phyloP scores from a whole-genome alignment of 2,113 vertebrate genomes.

The Pampusana beccarii region DNA sequence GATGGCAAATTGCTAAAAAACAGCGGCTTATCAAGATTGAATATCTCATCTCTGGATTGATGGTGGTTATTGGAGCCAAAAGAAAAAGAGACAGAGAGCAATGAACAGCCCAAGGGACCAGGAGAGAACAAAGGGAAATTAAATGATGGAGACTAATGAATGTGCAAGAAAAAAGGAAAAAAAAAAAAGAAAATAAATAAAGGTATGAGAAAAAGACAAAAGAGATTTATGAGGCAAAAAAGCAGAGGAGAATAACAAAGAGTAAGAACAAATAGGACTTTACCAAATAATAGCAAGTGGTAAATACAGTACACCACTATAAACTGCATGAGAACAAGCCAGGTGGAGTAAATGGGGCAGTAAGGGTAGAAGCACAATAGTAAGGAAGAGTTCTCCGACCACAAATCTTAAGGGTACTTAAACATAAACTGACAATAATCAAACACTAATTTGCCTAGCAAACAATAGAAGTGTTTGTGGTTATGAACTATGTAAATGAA shows the following conservation, averaged over 20 bases:
- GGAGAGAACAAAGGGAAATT: conserved; percentile 23
- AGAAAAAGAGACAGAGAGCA: conserved; percentile 44
- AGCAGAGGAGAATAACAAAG: not conserved
- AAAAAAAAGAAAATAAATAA: not conserved
- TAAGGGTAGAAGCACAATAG: not conserved
- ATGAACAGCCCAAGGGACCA: not conserved
- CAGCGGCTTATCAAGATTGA: conserved; percentile 53
- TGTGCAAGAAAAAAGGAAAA: not conserved
- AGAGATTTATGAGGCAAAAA: not conserved
- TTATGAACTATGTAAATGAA: not conserved
- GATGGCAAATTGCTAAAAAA: conserved; percentile 43
- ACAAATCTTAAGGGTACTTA: not conserved
- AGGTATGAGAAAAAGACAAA: not conserved
- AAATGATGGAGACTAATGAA: conserved; percentile 45
- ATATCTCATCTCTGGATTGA: conserved; percentile 46
- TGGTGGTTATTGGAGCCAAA: conserved; percentile 13
- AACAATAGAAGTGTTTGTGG: not conserved
- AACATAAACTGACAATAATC: not conserved
- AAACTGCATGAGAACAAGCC: not conserved
- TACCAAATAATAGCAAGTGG: not conserved
- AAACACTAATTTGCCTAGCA: not conserved
- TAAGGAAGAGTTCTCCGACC: not conserved
- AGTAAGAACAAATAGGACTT: not conserved
- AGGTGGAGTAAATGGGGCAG: not conserved
- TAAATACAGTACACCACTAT: not conserved